These are phyloP conservation scores for Caenorhabditis drosophilae DNA, from an alignment of 2,888 invertebrate genomes.

Conservation along the genomic window DNA sequence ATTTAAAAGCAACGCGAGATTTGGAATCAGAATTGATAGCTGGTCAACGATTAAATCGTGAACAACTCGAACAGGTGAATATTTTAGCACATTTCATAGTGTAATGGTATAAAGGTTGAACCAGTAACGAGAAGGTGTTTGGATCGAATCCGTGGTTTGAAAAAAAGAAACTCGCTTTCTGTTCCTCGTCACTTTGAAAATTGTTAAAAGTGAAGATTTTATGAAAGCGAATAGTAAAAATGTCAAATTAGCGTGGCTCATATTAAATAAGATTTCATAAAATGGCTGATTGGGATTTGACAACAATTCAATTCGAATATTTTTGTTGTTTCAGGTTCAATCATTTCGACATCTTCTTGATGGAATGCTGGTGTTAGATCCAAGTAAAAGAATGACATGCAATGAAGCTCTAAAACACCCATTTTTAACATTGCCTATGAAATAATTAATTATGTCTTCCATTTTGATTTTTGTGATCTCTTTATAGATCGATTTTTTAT, in stretches of 20 bases:
- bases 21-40: conserved; percentile 86
- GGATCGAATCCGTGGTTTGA: conserved; percentile 3
- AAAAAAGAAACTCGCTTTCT: too few relatives aligned
- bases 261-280: conserved; percentile 27
- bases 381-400: conserved; percentile 88
- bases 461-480: conserved; percentile 5
- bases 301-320: conserved; percentile 17
- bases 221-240: conserved; percentile 23
- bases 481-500: neutral
- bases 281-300: conserved; percentile 43
- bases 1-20: conserved; percentile 84
- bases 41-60: conserved; percentile 77
- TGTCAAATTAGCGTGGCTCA: conserved; percentile 38
- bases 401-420: conserved; percentile 97
- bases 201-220: conserved; percentile 32
- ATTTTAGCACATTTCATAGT: neutral
- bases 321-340: conserved; percentile 35
- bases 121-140: neutral
- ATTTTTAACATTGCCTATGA: conserved; percentile 77
- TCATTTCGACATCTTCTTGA: conserved; percentile 85
- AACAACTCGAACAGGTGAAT: conserved; percentile 43
- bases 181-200: conserved; percentile 34
- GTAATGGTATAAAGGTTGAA: neutral
- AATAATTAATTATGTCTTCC: conserved; percentile 14
- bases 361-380: conserved; percentile 98